Evolutionary conservation across 2,113 vertebrate species (phyloP), one percentile per base, ranked within the genome.

Genomic region (Lipotes vexillifer): DNA sequence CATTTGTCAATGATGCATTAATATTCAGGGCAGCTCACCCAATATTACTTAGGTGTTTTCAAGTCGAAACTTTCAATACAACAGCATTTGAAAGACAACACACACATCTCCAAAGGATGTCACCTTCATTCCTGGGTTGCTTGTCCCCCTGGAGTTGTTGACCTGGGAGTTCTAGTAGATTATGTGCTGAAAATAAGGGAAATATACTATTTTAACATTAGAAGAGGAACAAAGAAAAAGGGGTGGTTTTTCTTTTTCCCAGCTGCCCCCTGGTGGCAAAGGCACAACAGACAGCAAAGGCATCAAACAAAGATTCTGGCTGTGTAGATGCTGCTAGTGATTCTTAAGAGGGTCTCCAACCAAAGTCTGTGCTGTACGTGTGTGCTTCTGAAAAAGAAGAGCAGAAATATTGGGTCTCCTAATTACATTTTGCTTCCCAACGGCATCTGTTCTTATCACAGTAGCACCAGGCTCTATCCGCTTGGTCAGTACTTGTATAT

Each of bases 401-500:
- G 44, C 49, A 36, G 87, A 49, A 49, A 36, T 90, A 15, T 63
- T 2, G 80, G 97, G 77, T 77, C 84, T 77, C 61, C 96, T 98
- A 87, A 98, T 95, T 98, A 85, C 95, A 15, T 96, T 97, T 96
- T 93, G 83, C 33, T 98, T 98, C 94, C 81, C 38, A 0, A 12
- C 6, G 4, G 88, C 97, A 94, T 91, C 97, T 95, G 68, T 94
- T 97, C 97, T 98, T 98, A 97, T 97, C 96, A 17, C 44, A 25
- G 96, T 90, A 83, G 82, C 89, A 0, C 97, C 66, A 96, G 96
- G 23, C 97, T 94, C 69, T 1, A 29, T 8, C 2, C 75, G 68
- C 75, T 90, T 95, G 33, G 96, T 98, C 98, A 88, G 97, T 99
- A 96, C 96, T 97, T 71, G 89, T 96, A 93, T 96, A 94, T 98